Evolutionary conservation across 2,113 vertebrate genomes (phyloP), one percentile per base, ranked within the genome.

Genomic region (Jaculus jaculus): DNA sequence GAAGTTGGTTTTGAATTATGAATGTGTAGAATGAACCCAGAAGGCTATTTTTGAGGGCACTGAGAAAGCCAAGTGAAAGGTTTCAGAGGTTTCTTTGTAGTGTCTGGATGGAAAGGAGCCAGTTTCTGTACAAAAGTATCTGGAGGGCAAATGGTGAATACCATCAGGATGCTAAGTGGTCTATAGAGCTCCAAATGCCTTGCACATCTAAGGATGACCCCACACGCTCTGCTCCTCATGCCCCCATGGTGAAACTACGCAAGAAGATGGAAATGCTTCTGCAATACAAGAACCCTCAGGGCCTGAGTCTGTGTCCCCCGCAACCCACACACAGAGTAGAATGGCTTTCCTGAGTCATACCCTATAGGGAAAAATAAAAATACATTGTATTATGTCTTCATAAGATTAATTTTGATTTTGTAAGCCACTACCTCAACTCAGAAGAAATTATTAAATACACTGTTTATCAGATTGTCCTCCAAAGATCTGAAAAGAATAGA

Each of bases 191-290:
- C 28, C 26, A 73, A 68, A 79, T 7, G n/a, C 1, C 1, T 11
- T 42, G 15, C 11, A 10, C 0, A 21, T 12, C 20, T 34, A 28
- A 60, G 51, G 11, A 51, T 37, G 1, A 3, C 7, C 34, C 15
- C 5, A 23, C 9, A 26, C 7, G 4, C 24, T 0, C 16, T 26
- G 21, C 28, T 37, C 13, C n/a, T 72, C 15, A 12, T 1, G 12
- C 9, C 4, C 66, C 7, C 23, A 10, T 4, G 85, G 26, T 42
- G 47, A 61, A 63, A 32, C 21, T 7, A 1, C 61, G 61, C 1
- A 68, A 58, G 16, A 26, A n/a, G 12, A 61, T 60, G 23, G 20
- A 74, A 39, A 42, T 7, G 4, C 5, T 72, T 60, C 32, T 58
- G 37, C 2, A 24, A 75, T 3, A 47, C 4, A n/a, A 18, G 18